These are phyloP conservation scores for Xiphophorus hellerii DNA, from an alignment of 2,113 vertebrate species.

Conservation along the genomic window DNA sequence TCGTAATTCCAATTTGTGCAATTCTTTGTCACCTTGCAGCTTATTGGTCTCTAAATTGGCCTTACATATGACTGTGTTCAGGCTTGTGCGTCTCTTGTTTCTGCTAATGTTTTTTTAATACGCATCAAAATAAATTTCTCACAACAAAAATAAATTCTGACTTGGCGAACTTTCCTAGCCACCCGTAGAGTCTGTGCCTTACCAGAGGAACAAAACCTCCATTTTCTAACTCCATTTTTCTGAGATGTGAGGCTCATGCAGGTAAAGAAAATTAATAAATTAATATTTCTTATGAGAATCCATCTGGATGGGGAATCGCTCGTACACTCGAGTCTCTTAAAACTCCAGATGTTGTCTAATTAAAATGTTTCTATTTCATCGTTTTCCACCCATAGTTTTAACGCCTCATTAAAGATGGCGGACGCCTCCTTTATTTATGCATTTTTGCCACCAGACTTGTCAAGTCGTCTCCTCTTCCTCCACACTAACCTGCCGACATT, in stretches of 20 bases:
- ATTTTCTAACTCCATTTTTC: too few species aligned
- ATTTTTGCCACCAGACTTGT: constrained; percentile 4
- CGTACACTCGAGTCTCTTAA: background rate
- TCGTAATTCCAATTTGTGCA: too few species aligned
- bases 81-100: too few species aligned
- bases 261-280: background rate
- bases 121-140: too few species aligned
- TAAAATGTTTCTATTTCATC: background rate
- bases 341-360: background rate
- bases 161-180: too few species aligned
- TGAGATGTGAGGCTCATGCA: background rate
- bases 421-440: background rate
- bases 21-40: too few species aligned
- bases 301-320: background rate
- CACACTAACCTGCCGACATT: constrained; percentile 37
- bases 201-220: too few species aligned
- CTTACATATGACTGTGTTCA: too few species aligned
- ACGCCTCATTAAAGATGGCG: background rate
- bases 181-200: too few species aligned
- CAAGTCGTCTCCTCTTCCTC: constrained; percentile 35
- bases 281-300: background rate
- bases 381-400: background rate
- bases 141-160: too few species aligned
- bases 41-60: too few species aligned
- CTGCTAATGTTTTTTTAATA: too few species aligned